Evolutionary conservation across 2,797 vertebrate genomes (phyloP).

Genomic region (Coregonus ussuriensis): DNA sequence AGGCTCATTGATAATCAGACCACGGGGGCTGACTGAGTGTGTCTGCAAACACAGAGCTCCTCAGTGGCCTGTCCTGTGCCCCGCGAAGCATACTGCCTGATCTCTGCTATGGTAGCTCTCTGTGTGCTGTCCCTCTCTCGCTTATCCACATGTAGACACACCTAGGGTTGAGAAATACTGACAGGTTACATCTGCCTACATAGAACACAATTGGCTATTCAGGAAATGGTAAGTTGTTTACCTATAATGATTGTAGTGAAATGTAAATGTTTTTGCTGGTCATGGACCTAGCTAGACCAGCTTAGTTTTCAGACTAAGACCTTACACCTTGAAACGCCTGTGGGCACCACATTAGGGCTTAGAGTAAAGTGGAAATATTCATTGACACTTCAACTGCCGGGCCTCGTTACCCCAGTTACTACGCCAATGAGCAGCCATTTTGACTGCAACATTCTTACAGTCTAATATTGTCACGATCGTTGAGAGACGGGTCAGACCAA

Average conservation of each 20-base stretch:
- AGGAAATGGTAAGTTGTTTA: background rate
- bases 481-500: no score
- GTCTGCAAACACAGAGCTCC: conserved; percentile 51
- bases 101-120: background rate
- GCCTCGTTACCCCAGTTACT: no score
- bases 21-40: conserved; percentile 39
- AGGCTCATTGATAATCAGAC: conserved; percentile 51
- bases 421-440: no score
- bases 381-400: no score
- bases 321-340: no score
- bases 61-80: conserved; percentile 25
- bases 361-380: no score
- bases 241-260: background rate
- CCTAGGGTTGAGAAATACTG: background rate
- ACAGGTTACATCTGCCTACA: background rate
- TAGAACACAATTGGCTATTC: background rate
- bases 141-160: background rate
- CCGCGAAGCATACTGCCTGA: background rate
- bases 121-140: background rate
- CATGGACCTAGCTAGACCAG: no score
- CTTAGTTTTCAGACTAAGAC: no score
- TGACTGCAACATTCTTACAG: no score
- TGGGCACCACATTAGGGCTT: no score
- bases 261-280: no score
- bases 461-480: no score